Conservation (phyloP, 1,140 invertebrate genomes). For the Diuraphis noxia region DNA sequence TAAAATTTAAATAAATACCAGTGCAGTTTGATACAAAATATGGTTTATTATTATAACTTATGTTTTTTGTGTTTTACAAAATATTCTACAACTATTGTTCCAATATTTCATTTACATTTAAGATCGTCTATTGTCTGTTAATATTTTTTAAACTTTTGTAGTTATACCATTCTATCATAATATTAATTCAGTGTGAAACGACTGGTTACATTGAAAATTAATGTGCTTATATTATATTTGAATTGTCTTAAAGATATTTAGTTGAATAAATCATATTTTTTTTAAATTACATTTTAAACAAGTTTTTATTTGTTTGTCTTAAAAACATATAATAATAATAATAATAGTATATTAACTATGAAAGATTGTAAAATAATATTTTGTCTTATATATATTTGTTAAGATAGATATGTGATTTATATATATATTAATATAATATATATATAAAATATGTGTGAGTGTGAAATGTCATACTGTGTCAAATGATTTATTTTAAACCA, state of each 20-base stretch:
- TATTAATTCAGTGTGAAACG: not conserved
- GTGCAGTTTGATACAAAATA: not conserved
- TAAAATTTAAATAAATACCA: not conserved
- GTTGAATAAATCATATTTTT: conserved; percentile 5
- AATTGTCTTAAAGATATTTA: not conserved
- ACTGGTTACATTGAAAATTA: not conserved
- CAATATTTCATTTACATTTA: not conserved
- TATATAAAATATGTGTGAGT: not conserved
- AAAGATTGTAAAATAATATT: not conserved
- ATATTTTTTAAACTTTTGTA: not conserved
- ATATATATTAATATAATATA: too few relatives aligned
- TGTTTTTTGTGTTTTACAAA: not conserved
- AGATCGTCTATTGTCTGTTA: not conserved
- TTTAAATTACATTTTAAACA: not conserved
- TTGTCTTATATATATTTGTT: conserved; percentile 7
- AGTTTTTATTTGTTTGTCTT: conserved; percentile 15
- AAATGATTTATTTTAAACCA: conserved; percentile 14
- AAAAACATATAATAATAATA: not conserved
- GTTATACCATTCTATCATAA: not conserved
- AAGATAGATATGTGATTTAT: not conserved
- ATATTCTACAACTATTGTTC: not conserved
- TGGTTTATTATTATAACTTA: not conserved
- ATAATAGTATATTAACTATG: too few relatives aligned
- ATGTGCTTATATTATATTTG: not conserved
- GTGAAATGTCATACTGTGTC: not conserved